Base-by-base conservation (phyloP, 2,888 invertebrate genomes). In the Habrosyne pyritoides region DNA sequence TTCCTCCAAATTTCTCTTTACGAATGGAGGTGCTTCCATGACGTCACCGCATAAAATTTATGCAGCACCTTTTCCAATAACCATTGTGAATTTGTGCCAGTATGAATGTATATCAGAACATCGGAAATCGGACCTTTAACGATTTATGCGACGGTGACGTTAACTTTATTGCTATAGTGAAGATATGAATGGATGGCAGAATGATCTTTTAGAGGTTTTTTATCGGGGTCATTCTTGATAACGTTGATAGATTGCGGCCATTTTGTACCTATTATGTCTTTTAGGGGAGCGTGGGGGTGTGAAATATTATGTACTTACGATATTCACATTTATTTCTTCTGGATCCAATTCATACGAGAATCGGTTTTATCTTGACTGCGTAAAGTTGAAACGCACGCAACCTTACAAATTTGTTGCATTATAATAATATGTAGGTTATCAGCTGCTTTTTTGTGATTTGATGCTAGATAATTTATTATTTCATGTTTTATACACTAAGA, bases 91-190 rank as follows among this genome's bases (percentile, higher is more conserved):
- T n/a, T n/a, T 24, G 7, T 24, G 7, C 24, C 42, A 42, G 42
- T 42, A 42, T 28, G 28, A 50, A 50, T 50, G 28, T 50, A 48
- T 48, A 50, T 30, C 28, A 28, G 28, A 10, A 28, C 50, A 28
- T 30, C 28, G 50, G 28, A 30, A 50, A 50, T 50, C 50, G 50
- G 50, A 28, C 28, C 50, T 50, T 49, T 50, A 30, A 18, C 28
- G 50, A 50, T 50, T 50, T 50, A 50, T 50, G 50, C 50, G 50
- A 2, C 12, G 10, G 28, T 21, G 50, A 30, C 10, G 50, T 10
- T 50, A 50, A 50, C 21, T 50, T 50, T 50, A 50, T 50, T 50
- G 50, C 50, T 21, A 42, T 42, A 36, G 5, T 36, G 36, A 36
- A 36, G 49, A 49, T 49, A 50, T 50, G 50, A 28, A 50, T 50